phyloP scores from a whole-genome alignment of 1,140 invertebrate species.

The Tigriopus japonicus region DNA sequence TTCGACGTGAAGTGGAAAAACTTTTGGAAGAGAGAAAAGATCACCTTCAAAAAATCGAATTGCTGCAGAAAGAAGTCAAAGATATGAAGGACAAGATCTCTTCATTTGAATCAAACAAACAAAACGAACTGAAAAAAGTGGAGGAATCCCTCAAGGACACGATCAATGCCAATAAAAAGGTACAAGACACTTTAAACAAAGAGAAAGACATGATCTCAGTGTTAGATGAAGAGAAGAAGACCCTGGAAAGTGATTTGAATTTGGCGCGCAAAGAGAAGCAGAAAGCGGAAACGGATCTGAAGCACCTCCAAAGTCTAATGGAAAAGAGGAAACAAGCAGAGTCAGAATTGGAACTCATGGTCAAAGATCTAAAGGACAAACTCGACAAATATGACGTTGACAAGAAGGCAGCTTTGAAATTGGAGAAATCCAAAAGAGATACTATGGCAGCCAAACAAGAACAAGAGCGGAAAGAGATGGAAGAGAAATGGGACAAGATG shows the following conservation, averaged over 20 bases:
- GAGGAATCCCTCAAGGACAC: constrained; percentile 1
- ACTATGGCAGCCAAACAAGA: neutral
- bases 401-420: constrained; percentile 1
- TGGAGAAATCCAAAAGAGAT: constrained; percentile 7
- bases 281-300: neutral
- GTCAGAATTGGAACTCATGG: neutral
- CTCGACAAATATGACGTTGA: constrained; percentile 9
- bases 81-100: neutral
- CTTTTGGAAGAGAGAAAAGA: neutral
- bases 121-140: constrained; percentile 5
- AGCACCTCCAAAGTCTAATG: neutral
- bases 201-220: neutral
- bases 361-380: constrained; percentile 11
- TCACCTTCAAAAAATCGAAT: neutral
- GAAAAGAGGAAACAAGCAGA: constrained; percentile 4
- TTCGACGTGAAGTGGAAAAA: neutral
- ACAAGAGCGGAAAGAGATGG: constrained; percentile 10
- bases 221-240: neutral
- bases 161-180: constrained; percentile 6
- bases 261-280: neutral
- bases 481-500: constrained; percentile 12
- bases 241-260: neutral
- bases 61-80: neutral
- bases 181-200: neutral
- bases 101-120: constrained; percentile 1